Evolutionary conservation across 2,113 vertebrate species (phyloP), one percentile per base, ranked within the genome.

Genomic region (Dascyllus trimaculatus): DNA sequence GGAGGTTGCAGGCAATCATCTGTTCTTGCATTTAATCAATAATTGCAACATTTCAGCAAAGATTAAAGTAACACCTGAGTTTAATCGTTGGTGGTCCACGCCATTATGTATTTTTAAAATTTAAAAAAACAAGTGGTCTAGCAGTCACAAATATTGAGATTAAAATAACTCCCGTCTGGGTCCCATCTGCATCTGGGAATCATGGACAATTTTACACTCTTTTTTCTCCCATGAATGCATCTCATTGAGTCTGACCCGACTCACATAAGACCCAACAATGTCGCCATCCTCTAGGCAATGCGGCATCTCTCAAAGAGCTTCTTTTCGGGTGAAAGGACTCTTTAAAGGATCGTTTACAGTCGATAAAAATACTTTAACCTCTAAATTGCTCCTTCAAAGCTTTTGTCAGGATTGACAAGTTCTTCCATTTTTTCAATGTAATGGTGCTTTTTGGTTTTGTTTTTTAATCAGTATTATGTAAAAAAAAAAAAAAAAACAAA

Each of bases 241-340:
- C 67, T 77, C 76, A 71, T 46, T 86, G 60, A 86, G 63, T 54
- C 79, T 62, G 67, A 84, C 62, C 58, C 52, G 81, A 80, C 78
- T 84, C 78, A 63, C 59, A 78, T 40, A 73, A 78, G 71, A 75
- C 71, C 67, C 72, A 75, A 89, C 78, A 86, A 89, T 87, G 82
- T 81, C 49, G 29, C 59, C 71, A 69, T 87, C 88, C 89, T 84
- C 68, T 65, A 81, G 86, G 82, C 86, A 22, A 64, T 38, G 5
- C 15, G 52, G 79, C 82, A 52, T 76, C 74, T 88, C 85, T 88
- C 48, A 82, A 60, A 81, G 76, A 59, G 11, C 80, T 68, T 80
- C 32, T 75, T 84, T 82, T 67, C 79, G 72, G 56, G 24, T 86
- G 76, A 89, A 75, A 82, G 57, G 61, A 80, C 65, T 80, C 75